These are phyloP conservation scores for Pyrocephalus nanus DNA, from an alignment of 2,797 vertebrate genomes.

Conservation along the genomic window DNA sequence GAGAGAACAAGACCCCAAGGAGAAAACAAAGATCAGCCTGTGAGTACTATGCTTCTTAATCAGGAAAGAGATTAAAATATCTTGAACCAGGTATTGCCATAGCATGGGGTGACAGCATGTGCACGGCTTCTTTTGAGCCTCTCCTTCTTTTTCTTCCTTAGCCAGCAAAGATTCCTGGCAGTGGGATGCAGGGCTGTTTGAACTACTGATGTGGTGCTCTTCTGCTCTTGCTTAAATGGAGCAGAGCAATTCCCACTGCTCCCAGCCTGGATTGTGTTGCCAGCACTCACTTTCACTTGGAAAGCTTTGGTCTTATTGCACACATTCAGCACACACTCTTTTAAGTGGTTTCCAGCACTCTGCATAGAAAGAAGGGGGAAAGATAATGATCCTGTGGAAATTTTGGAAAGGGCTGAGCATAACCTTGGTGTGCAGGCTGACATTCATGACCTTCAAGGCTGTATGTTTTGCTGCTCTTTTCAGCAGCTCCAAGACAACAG, in stretches of 20 bases:
- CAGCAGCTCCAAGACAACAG: background rate
- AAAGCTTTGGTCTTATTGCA: background rate
- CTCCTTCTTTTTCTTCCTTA: background rate
- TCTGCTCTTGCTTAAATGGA: slow-evolving; percentile 33
- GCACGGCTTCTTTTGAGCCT: background rate
- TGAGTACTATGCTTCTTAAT: background rate
- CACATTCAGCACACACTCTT: background rate
- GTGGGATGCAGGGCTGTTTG: background rate
- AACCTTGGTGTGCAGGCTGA: slow-evolving; percentile 19
- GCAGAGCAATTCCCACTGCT: slow-evolving; percentile 43
- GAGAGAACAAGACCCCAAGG: background rate
- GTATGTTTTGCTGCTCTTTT: background rate
- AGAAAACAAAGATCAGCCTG: background rate
- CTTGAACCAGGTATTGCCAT: background rate
- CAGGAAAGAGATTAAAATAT: background rate
- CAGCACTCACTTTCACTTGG: slow-evolving; percentile 27
- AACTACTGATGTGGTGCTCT: background rate
- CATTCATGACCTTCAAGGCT: background rate
- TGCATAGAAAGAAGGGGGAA: background rate
- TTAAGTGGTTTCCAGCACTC: slow-evolving; percentile 40
- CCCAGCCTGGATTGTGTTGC: background rate
- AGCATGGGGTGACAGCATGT: fast-evolving
- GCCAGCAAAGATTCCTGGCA: slow-evolving; percentile 34
- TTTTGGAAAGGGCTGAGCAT: background rate
- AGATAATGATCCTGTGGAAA: slow-evolving; percentile 4